Base-by-base conservation (phyloP, 2,797 vertebrate species). In the Dicrostonyx torquatus region DNA sequence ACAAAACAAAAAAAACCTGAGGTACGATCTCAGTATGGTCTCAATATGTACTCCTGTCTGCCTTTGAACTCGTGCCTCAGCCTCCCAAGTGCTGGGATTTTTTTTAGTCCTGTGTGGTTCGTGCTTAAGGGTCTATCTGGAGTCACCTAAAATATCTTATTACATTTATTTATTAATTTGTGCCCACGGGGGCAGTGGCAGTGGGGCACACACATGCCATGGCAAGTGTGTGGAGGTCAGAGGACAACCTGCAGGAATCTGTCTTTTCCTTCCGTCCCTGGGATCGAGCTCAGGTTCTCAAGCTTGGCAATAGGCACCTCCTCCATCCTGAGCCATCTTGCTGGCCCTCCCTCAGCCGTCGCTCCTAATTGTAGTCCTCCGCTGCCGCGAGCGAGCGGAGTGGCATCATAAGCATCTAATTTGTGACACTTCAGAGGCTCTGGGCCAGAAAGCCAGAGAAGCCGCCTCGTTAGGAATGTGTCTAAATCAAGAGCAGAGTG, bases 401-500 rank as follows among this genome's bases (percentile, higher is more conserved):
- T 12, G 12, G 84, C 79, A 9, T 68, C 83, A 11, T 5, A 22
- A 11, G 0, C 0, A 5, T 79, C 92, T 70, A 10, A 87, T 77
- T 66, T 62, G 78, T 11, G 10, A 60, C 31, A 40, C 86, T 94
- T 75, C 85, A 87, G 82, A 83, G 85, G 79, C 93, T 86, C 55
- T 7, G 53, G 83, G 82, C 86, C 76, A 60, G 92, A 84, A 60
- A 89, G 91, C 43, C 80, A 26, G 72, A 66, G 29, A 37, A 89
- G 75, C 53, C 24, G 55, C 77, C 86, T 94, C n/a, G 62, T 91
- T 89, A 70, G 83, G 55, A 53, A 2, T 7, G 58, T 12, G 0
- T 84, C 85, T 93, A 66, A 68, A 92, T 87, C 34, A 89, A 87
- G 92, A 88, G n/a, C 62, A n/a, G 66, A 40, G 20, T 3, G 6